phyloP scores from a whole-genome alignment of 2,888 invertebrate genomes.

The Dione juno region DNA sequence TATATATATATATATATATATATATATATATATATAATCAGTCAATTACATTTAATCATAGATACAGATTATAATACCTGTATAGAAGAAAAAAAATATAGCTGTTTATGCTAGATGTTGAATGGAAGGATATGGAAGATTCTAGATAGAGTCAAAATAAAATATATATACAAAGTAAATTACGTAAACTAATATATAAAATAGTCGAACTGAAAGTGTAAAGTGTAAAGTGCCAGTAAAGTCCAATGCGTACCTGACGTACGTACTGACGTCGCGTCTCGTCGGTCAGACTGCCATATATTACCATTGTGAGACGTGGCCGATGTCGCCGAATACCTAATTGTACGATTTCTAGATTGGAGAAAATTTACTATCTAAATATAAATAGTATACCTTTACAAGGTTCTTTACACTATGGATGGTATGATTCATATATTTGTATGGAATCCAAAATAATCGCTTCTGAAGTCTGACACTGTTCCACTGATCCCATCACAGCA shows the following conservation, averaged over 20 bases:
- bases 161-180: background rate
- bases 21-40: too few species aligned
- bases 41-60: too few species aligned
- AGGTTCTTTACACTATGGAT: background rate
- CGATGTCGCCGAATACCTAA: constrained; percentile 54
- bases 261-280: constrained; percentile 46
- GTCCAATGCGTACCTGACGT: constrained; percentile 43
- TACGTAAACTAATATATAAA: background rate
- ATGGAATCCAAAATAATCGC: too few species aligned
- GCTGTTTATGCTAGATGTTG: too few species aligned
- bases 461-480: too few species aligned
- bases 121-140: too few species aligned
- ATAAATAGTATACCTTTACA: constrained; percentile 15
- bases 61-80: too few species aligned
- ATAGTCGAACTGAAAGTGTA: constrained; percentile 34
- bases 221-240: constrained; percentile 16
- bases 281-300: constrained; percentile 49
- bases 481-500: too few species aligned
- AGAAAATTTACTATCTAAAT: constrained; percentile 47
- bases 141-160: background rate
- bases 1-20: too few species aligned
- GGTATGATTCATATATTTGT: too few species aligned
- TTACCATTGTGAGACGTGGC: constrained; percentile 55
- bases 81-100: too few species aligned
- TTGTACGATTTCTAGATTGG: constrained; percentile 53